phyloP scores from a whole-genome alignment of 2,797 vertebrate genomes.

The Acanthiza pusilla region DNA sequence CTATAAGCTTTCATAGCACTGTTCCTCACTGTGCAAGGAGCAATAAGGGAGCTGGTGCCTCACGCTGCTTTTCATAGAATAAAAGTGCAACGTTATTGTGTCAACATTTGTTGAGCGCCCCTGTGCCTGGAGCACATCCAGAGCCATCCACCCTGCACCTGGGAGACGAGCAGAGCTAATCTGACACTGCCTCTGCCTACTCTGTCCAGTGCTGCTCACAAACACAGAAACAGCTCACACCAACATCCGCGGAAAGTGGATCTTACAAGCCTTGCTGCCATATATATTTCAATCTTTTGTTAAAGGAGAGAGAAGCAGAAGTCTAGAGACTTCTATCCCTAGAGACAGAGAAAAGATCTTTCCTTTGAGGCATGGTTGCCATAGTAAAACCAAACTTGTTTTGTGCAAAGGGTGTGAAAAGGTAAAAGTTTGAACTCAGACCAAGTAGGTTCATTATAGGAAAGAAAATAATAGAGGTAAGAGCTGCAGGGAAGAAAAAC shows the following conservation, averaged over 20 bases:
- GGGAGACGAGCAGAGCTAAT: not conserved
- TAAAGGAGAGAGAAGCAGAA: not conserved
- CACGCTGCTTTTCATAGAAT: not conserved
- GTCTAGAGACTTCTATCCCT: not conserved
- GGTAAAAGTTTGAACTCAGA: slow-evolving; percentile 13
- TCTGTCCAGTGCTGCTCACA: not conserved
- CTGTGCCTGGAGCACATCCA: slow-evolving; percentile 11
- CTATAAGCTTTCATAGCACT: slow-evolving; percentile 16
- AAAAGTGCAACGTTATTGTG: not conserved
- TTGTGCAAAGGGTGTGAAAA: not conserved
- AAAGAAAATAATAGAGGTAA: not conserved
- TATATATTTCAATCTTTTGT: not conserved
- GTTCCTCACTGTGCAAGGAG: slow-evolving; percentile 10
- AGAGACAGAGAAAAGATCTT: not conserved
- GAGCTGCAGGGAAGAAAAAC: not conserved
- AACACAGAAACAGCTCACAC: not conserved
- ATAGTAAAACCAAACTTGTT: slow-evolving; percentile 14
- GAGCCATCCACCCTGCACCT: not conserved
- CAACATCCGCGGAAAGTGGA: not conserved
- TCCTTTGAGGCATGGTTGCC: slow-evolving; percentile 43
- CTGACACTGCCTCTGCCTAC: not conserved
- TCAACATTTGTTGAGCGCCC: not conserved
- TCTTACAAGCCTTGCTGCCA: not conserved
- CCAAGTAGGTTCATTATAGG: slow-evolving; percentile 5
- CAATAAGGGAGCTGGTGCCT: not conserved